Evolutionary conservation across 2,113 vertebrate species (phyloP).

Genomic region (Pterocles burchelli): DNA sequence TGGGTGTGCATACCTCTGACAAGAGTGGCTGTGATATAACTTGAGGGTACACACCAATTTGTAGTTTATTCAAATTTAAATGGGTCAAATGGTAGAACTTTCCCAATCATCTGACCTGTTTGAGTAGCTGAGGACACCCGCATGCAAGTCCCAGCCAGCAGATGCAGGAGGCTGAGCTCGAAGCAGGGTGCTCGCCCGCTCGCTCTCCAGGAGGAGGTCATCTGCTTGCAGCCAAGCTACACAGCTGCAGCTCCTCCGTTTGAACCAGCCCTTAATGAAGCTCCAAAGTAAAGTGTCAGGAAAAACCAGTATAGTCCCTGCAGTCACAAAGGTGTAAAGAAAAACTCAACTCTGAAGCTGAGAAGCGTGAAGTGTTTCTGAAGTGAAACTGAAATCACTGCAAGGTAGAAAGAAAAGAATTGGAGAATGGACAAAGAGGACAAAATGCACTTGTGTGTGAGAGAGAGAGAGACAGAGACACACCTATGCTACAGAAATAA

Average conservation of each 20-base stretch:
- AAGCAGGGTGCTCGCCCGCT: accelerated
- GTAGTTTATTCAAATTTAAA: background rate
- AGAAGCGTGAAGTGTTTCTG: background rate
- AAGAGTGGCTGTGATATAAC: background rate
- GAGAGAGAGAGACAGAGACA: background rate
- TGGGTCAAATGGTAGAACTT: background rate
- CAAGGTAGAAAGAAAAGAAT: background rate
- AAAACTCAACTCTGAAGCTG: background rate
- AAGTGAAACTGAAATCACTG: background rate
- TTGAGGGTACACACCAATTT: background rate
- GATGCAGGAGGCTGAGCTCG: background rate
- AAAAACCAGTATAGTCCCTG: background rate
- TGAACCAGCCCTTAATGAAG: background rate
- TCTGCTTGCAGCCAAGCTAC: background rate
- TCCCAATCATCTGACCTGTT: background rate
- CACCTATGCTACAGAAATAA: background rate
- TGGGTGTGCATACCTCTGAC: background rate
- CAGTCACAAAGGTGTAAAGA: background rate
- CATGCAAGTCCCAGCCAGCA: background rate
- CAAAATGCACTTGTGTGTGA: background rate
- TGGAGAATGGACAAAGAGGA: background rate
- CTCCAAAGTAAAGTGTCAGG: background rate
- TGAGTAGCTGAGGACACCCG: background rate
- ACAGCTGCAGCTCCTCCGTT: background rate
- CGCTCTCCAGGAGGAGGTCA: background rate